phyloP scores from a whole-genome alignment of 2,888 invertebrate species.

The Creontiades dilutus region DNA sequence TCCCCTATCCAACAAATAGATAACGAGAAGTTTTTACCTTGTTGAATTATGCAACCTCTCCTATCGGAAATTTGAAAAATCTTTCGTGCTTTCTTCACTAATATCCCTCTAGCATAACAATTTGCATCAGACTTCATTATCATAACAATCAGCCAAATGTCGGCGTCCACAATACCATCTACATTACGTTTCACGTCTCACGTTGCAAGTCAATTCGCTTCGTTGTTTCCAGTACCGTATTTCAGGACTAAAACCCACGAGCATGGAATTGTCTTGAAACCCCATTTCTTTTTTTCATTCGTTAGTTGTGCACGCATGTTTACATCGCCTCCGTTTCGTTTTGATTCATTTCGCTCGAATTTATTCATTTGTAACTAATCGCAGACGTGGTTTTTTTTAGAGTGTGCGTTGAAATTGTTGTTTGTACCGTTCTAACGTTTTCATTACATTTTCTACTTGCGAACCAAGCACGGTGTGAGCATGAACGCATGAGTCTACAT shows the following conservation, averaged over 20 bases:
- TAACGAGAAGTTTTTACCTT: too few species aligned
- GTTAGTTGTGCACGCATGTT: neutral
- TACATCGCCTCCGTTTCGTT: neutral
- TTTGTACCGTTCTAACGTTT: conserved; percentile 41
- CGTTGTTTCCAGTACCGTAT: neutral
- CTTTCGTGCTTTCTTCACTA: too few species aligned
- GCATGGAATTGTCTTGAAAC: neutral
- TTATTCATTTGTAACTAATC: conserved; percentile 22
- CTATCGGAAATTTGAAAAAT: too few species aligned
- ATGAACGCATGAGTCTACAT: conserved; percentile 58
- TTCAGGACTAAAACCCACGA: neutral
- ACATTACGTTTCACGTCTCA: neutral
- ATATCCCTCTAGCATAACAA: too few species aligned
- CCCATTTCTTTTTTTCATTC: neutral
- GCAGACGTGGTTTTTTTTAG: neutral
- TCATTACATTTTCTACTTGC: conserved; percentile 28
- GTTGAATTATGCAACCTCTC: too few species aligned
- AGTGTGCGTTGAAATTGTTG: conserved; percentile 35
- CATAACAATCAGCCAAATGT: too few species aligned
- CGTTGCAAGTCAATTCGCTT: neutral
- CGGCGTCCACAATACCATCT: too few species aligned
- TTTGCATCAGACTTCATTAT: too few species aligned
- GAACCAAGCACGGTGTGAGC: conserved; percentile 65
- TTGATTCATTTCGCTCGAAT: neutral
- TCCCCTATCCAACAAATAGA: too few species aligned